These are phyloP conservation scores for Chloropsis hardwickii DNA, from an alignment of 2,113 vertebrate species.

Conservation along the genomic window DNA sequence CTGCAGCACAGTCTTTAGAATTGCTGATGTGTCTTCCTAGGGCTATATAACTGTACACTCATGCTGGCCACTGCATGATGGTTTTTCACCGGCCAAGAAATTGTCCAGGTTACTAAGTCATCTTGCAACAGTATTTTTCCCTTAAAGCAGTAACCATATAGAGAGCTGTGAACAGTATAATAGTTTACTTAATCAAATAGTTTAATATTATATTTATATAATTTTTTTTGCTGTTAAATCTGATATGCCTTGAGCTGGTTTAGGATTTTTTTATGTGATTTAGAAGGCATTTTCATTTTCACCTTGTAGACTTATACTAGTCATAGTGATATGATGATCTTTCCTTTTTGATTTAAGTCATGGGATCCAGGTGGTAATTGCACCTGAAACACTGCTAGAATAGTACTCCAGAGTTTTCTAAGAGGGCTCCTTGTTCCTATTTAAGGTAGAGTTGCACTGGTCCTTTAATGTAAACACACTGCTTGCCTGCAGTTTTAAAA, in stretches of 20 bases:
- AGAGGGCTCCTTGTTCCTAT: background rate
- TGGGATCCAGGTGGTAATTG: background rate
- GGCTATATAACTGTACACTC: accelerated
- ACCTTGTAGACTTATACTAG: background rate
- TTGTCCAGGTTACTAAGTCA: background rate
- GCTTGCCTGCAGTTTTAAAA: background rate
- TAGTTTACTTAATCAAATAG: background rate
- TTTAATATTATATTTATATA: background rate
- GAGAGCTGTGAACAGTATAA: background rate
- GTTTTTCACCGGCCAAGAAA: background rate
- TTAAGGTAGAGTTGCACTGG: background rate
- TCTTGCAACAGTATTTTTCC: background rate
- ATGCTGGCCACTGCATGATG: background rate
- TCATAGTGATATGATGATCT: background rate
- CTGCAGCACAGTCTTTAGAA: background rate
- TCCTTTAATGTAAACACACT: background rate
- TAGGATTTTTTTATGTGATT: background rate
- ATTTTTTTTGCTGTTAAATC: background rate
- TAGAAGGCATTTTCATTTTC: background rate
- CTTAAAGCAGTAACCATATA: background rate
- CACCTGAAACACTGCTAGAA: background rate
- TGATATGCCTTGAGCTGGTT: background rate
- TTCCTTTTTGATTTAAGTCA: background rate
- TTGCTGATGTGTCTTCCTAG: background rate
- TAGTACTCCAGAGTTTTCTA: background rate